Evolutionary conservation across 2,113 vertebrate genomes (phyloP), one percentile per base, ranked within the genome.

Genomic region (Pteronura brasiliensis): DNA sequence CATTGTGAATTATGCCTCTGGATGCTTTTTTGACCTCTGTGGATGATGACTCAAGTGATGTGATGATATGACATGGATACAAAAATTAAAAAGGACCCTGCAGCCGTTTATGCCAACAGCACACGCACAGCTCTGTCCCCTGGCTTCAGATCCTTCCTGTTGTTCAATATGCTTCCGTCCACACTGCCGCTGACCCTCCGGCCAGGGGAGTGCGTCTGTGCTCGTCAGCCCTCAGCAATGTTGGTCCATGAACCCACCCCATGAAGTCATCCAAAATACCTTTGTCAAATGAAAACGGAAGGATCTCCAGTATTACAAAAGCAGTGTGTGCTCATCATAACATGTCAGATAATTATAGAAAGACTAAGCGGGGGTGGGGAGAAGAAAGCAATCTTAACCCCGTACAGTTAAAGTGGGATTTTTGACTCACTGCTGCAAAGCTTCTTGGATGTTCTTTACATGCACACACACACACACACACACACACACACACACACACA

Each of bases 161-260:
- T 4, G 0, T 6, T 10, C 17, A 9, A 0, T 0, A 0, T 4
- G 18, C 23, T 6, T 21, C 34, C 0, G 0, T 15, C 7, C 36
- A 7, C 31, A 0, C 21, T 27, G 1, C 34, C 0, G 0, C 29
- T 2, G 47, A 15, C 44, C 27, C 55, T 55, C 67, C 1, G 31
- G 20, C 59, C 36, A 1, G 7, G 4, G 39, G 87, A 18, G 42
- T 4, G 23, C 8, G 0, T 15, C 36, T 0, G 0, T n/a, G n/a
- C 74, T 34, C 23, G 0, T 34, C 76, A 39, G 11, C 88, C 55
- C 71, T 52, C 25, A n/a, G 65, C 21, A 6, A 12, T 2, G 36
- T 34, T 14, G 15, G 14, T 7, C 83, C 15, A 0, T 34, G 57
- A 42, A 39, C 93, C 15, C 44, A 72, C 52, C 42, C 69, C 7